Percentiles rank a stretch among this genome's conserved stretches.
Conservation (phyloP, 2,797 vertebrate genomes). For the Spinibarbus caldwelli region DNA sequence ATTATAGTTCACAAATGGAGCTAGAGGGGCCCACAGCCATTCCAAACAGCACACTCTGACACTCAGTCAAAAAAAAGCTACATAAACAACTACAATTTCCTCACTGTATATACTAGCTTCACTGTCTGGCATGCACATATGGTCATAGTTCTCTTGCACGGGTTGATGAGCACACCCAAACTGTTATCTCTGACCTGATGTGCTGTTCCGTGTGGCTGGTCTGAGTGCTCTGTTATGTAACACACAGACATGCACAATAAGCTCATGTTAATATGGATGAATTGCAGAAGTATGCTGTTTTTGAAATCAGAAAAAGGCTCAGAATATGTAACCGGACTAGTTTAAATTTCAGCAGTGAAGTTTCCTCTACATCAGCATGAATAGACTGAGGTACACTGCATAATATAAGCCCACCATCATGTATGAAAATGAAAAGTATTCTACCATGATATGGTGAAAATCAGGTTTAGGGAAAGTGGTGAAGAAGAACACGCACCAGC, state of each 20-base stretch:
- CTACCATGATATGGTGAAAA: constrained; percentile 1
- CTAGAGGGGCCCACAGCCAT: constrained; percentile 3
- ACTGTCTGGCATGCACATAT: neutral
- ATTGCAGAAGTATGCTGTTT: constrained; percentile 10
- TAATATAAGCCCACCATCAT: neutral
- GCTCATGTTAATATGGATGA: constrained; percentile 32
- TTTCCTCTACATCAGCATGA: neutral
- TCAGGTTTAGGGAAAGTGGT: neutral
- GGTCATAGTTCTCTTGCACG: neutral
- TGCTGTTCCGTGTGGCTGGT: constrained; percentile 68
- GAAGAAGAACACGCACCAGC: neutral
- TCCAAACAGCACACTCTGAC: neutral
- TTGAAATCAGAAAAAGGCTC: neutral
- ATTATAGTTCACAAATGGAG: neutral
- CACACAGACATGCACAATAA: constrained; percentile 42
- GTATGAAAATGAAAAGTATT: neutral
- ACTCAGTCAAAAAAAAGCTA: constrained; percentile 11
- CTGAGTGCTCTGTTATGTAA: constrained; percentile 57
- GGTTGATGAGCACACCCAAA: constrained; percentile 23
- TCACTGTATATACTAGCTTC: neutral
- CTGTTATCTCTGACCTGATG: constrained; percentile 60
- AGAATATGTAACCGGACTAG: neutral
- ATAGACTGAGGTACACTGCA: constrained; percentile 1
- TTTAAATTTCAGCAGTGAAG: neutral
- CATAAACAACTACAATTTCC: neutral